Evolutionary conservation across 1,140 invertebrate species (phyloP), one percentile per base, ranked within the genome.

Genomic region (Globodera ellingtonae): DNA sequence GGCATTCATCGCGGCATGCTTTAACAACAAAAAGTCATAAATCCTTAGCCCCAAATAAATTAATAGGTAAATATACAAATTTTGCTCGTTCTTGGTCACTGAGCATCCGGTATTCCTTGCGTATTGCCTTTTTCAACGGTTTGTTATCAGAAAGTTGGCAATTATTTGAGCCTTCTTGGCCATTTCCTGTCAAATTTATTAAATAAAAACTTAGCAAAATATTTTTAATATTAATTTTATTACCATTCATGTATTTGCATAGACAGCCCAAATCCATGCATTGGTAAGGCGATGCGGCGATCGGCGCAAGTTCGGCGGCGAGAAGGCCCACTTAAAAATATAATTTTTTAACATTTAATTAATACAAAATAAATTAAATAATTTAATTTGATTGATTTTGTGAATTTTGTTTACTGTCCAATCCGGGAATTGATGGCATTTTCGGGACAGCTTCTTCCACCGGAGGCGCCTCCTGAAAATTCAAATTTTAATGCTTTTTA

Each of bases 1-100:
- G 52, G 82, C 74, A 24, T 86, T 85, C 6, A 91, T 21, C 10
- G 90, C 90, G 8, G 21, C 46, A 69, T 67, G 69, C 75, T 75
- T 47, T 6, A 50, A 18, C 24, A 66, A 75, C 35, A 75, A 21
- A 21, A 65, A 65, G 1, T 13, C 59, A 15, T 21, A 65, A 65
- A 65, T 13, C 35, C 35, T 35, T 35, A 65, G 59, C n/a, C 13
- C 59, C n/a, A 13, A 15, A 65, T 21, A 15, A 65, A n/a, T 10
- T 13, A 67, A 7, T 66, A 44, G 46, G 0, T 24, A 47, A 69
- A 8, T 77, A 21, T 77, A 77, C 75, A 69, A 77, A 65, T 48
- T 59, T 69, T 47, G 13, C 13, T 21, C 81, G 56, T 66, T 84
- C 82, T 7, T 83, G 77, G 56, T 83, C 82, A 8, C 59, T 76